Evolutionary conservation across 2,113 vertebrate genomes (phyloP).

Genomic region (Brachyhypopomus occidentalis): DNA sequence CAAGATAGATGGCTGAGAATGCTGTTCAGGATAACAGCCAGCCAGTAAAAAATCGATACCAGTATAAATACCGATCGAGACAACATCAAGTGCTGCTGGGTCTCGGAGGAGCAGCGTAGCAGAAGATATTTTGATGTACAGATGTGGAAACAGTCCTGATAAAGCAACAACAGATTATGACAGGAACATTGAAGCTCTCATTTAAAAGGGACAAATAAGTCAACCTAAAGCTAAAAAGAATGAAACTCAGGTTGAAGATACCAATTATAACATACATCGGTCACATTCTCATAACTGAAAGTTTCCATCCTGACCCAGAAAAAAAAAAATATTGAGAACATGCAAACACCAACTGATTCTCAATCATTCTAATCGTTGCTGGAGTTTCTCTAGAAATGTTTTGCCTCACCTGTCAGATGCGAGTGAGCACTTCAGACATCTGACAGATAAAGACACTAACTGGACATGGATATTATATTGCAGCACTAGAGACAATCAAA

Average conservation of each 20-base stretch:
- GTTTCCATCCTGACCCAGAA: background rate
- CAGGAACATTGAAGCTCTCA: slow-evolving; percentile 10
- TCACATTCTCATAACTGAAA: background rate
- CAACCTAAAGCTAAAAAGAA: slow-evolving; percentile 19
- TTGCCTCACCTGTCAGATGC: too few species aligned
- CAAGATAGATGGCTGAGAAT: slow-evolving; percentile 19
- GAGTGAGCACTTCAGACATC: too few species aligned
- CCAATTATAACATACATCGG: background rate
- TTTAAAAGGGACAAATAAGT: slow-evolving; percentile 8
- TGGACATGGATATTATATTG: too few species aligned
- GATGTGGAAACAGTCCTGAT: background rate
- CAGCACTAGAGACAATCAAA: too few species aligned
- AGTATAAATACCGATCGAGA: background rate
- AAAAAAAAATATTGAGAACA: background rate
- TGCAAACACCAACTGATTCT: too few species aligned
- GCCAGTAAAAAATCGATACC: slow-evolving; percentile 5
- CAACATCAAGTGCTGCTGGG: slow-evolving; percentile 12
- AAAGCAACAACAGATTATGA: background rate
- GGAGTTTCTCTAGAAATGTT: background rate
- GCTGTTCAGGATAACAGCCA: slow-evolving; percentile 28
- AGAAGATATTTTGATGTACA: slow-evolving; percentile 30
- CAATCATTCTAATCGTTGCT: background rate
- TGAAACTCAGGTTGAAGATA: slow-evolving; percentile 8
- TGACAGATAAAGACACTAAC: too few species aligned
- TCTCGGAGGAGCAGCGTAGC: slow-evolving; percentile 3